phyloP scores from a whole-genome alignment of 2,888 invertebrate genomes.

The Agriopis leucophaearia region DNA sequence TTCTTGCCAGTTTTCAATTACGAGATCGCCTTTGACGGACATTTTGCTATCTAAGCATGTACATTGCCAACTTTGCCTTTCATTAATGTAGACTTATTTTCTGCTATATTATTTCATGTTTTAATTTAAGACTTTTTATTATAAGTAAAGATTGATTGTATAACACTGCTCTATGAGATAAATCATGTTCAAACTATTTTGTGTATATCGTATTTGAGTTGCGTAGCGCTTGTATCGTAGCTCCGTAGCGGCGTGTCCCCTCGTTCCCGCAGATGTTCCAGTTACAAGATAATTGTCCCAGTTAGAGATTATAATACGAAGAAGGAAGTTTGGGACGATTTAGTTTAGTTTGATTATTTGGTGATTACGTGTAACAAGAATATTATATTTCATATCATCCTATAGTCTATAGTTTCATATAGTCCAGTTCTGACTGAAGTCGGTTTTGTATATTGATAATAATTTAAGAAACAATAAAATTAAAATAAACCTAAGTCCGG shows the following conservation, averaged over 20 bases:
- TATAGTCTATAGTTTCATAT: no score
- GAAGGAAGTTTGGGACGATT: background rate
- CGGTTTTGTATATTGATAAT: no score
- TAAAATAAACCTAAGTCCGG: background rate
- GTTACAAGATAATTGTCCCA: background rate
- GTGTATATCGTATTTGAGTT: background rate
- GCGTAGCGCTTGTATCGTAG: slow-evolving; percentile 4
- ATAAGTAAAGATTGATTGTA: background rate
- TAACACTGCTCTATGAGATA: background rate
- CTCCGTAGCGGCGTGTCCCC: background rate
- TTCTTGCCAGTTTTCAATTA: slow-evolving; percentile 25
- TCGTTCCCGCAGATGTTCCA: background rate
- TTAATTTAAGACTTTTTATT: background rate
- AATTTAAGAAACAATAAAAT: no score
- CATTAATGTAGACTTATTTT: background rate
- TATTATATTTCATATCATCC: background rate
- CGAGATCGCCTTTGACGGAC: slow-evolving; percentile 21
- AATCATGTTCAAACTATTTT: background rate
- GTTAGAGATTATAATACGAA: background rate
- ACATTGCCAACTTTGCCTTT: background rate
- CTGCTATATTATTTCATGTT: background rate
- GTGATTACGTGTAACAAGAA: background rate
- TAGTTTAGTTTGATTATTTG: background rate
- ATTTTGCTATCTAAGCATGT: background rate
- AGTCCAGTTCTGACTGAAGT: no score